Evolutionary conservation across 2,888 invertebrate genomes (phyloP).

Genomic region (Dione vanillae): DNA sequence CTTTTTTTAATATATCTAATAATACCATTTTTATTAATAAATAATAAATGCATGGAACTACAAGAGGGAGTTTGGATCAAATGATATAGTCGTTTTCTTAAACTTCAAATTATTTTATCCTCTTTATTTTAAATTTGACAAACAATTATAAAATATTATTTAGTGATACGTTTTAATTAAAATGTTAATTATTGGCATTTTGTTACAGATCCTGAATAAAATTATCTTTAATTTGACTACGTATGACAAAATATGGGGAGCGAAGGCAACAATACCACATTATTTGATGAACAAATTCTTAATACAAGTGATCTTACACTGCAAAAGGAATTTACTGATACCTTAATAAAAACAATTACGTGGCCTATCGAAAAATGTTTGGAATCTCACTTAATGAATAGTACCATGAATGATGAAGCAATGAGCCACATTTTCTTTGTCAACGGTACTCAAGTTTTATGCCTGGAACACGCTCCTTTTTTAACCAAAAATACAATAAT

Average conservation of each 20-base stretch:
- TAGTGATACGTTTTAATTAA: too few species aligned
- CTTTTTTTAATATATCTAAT: too few species aligned
- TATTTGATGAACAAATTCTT: constrained; percentile 64
- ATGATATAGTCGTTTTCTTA: too few species aligned
- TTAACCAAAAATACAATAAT: constrained; percentile 86
- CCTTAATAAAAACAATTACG: constrained; percentile 47
- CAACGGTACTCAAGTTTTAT: constrained; percentile 70
- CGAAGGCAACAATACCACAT: constrained; percentile 79
- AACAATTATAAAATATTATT: too few species aligned
- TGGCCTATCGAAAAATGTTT: constrained; percentile 74
- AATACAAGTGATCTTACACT: constrained; percentile 58
- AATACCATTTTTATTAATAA: too few species aligned
- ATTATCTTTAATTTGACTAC: constrained; percentile 51
- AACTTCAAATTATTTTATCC: too few species aligned
- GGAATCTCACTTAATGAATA: constrained; percentile 60
- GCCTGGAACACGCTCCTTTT: constrained; percentile 87
- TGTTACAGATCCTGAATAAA: constrained; percentile 61
- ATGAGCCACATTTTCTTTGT: constrained; percentile 77
- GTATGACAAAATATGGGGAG: constrained; percentile 79
- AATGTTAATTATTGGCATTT: constrained; percentile 6
- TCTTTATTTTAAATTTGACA: too few species aligned
- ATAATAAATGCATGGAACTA: too few species aligned
- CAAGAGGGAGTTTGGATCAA: too few species aligned
- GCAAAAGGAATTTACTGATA: constrained; percentile 57
- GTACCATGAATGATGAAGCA: constrained; percentile 57